Evolutionary conservation across 2,113 vertebrate species (phyloP), one percentile per base, ranked within the genome.

Genomic region (Eublepharis macularius): DNA sequence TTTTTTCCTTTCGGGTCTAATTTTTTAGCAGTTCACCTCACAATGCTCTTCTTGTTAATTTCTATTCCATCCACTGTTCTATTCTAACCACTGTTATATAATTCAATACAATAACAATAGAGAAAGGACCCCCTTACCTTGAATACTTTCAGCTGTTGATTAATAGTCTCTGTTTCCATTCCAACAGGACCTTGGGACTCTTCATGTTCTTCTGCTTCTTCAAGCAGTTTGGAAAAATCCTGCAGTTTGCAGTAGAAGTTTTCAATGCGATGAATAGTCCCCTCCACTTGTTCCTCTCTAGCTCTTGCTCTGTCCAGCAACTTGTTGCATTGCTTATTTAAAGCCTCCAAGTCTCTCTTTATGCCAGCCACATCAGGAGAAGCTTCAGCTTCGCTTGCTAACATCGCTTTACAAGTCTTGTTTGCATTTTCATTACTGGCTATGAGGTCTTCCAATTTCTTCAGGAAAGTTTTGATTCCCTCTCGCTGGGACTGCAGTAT

Each of bases 251-350:
- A 88, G 63, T 98, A 97, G 89, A 99, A 97, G 81, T 98, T 98
- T 75, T 97, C 95, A 36, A 98, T 95, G 60, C 96, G 96, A 79
- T 90, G 87, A 39, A 98, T 87, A 2, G 96, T 97, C 45, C 90
- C 87, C 51, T 97, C 95, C 24, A 99, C 98, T 90, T 97, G 97
- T 81, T 97, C 95, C 83, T 97, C 96, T 86, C 98, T 96, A 82
- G 96, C 89, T 85, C 95, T 98, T 32, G 98, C 98, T 90, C 99
- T 93, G 94, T 99, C 99, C 78, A 98, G 91, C 69, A 99, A 95
- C 93, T 99, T 99, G 47, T 98, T 97, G 86, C 98, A 99, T 80
- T 99, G 98, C 85, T 99, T 99, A 88, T 96, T 98, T 89, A 99
- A 94, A 85, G 98, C 96, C 69, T 99, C 98, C 90, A 99, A 94